Evolutionary conservation across 2,888 invertebrate genomes (phyloP), one percentile per base, ranked within the genome.

Genomic region (Polydrusus tereticollis): DNA sequence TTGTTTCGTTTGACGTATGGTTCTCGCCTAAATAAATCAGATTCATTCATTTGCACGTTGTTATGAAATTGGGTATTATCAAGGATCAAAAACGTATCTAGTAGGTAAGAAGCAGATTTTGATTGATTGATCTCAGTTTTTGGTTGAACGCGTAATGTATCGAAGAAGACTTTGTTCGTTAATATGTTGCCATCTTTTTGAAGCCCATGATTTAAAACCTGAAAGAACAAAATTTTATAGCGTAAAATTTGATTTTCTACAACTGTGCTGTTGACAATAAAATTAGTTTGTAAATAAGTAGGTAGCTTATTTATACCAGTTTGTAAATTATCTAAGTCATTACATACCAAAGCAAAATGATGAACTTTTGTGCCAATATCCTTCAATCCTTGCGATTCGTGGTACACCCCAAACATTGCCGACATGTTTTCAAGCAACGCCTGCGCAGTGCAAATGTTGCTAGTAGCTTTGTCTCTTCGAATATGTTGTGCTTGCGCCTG

Each of bases 401-500:
- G 99, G 83, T 99, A 99, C 4, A 99, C 94, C 0, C 97, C 99
- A 85, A 92, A 99, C 98, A 99, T 98, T 0, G 99, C 98, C 0
- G 98, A 94, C 94, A 99, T 99, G 80, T 99, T 99, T 0, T 99
- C 99, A 50, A 99, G 86, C 12, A 99, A 87, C 0, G 98, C 99
- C 86, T 99, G 99, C 3, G 99, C 99, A 0, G 99, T 99, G 85
- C 99, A 99, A 80, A 99, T 99, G 83, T 99, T 99, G 78, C 98
- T 98, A 0, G 99, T 99, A 0, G 99, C 98, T 86, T 97, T 98
- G 85, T 99, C 99, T 70, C 99, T 89, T 7, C 99, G 90, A 73
- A 99, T 99, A 83, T 99, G 99, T 83, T 99, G 99, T 83, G 99
- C 99, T 72, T 99, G 88, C 0, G 99, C 99, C 86, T 99, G 99